phyloP scores from a whole-genome alignment of 2,888 invertebrate species.

The Folsomia manolachei region DNA sequence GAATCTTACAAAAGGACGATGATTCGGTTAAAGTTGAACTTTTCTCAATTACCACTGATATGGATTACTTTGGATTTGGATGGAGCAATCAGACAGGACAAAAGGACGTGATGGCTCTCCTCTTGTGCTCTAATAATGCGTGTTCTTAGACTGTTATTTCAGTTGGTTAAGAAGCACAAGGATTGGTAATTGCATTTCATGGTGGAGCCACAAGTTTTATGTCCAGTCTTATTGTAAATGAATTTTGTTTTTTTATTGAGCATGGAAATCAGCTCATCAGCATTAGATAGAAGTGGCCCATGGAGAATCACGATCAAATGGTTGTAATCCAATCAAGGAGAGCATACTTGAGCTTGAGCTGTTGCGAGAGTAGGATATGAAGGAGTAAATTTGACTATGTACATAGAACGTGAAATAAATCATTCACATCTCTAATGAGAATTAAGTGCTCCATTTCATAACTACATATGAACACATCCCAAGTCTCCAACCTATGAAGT shows the following conservation, averaged over 20 bases:
- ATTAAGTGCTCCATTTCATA: conserved; percentile 35
- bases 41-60: conserved; percentile 5
- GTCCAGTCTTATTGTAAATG: neutral
- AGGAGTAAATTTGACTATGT: too few relatives aligned
- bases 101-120: conserved; percentile 1
- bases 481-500: too few relatives aligned
- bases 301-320: conserved; percentile 44
- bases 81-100: conserved; percentile 16
- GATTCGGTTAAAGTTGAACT: conserved; percentile 13
- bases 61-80: conserved; percentile 12
- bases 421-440: conserved; percentile 38
- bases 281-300: conserved; percentile 38
- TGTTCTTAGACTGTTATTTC: neutral
- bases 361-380: too few relatives aligned
- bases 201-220: neutral
- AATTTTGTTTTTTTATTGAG: neutral
- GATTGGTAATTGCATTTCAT: too few relatives aligned
- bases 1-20: conserved; percentile 7
- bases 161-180: neutral
- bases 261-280: conserved; percentile 33
- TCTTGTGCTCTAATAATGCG: neutral
- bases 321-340: conserved; percentile 37
- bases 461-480: neutral
- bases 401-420: conserved; percentile 15
- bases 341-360: neutral